Conservation (phyloP, 2,797 vertebrate genomes). For the Myripristis murdjan region DNA sequence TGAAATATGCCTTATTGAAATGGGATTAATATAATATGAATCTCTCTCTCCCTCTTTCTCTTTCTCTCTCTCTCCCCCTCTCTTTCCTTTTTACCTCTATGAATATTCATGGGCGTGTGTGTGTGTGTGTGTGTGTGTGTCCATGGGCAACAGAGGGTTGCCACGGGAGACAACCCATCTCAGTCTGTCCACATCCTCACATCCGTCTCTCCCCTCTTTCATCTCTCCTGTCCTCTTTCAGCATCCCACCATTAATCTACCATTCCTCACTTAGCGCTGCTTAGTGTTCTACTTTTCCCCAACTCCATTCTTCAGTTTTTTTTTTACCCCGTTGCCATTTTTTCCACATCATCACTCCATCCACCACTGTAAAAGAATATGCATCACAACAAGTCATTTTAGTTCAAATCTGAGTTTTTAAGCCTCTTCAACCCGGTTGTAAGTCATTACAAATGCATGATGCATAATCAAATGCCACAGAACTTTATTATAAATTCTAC, state of each 20-base stretch:
- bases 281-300: constrained; percentile 17
- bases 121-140: constrained; percentile 23
- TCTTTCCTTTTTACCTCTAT: constrained; percentile 56
- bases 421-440: too few relatives aligned
- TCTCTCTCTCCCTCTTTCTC: constrained; percentile 27
- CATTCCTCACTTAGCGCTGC: constrained; percentile 16
- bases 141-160: constrained; percentile 70
- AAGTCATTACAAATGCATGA: too few relatives aligned
- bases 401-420: too few relatives aligned
- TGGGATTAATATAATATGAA: constrained; percentile 70
- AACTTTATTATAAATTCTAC: too few relatives aligned
- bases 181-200: constrained; percentile 62
- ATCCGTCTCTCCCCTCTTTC: constrained; percentile 64
- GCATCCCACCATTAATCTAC: constrained; percentile 41
- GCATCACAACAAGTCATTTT: too few relatives aligned
- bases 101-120: constrained; percentile 82
- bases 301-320: not conserved
- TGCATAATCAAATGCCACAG: too few relatives aligned
- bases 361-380: too few relatives aligned
- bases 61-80: constrained; percentile 1
- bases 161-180: constrained; percentile 75
- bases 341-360: too few relatives aligned
- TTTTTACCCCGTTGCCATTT: not conserved
- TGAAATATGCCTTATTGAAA: constrained; percentile 81
- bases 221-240: constrained; percentile 63